Conservation (phyloP, 2,888 invertebrate species). For the Incurvaria masculella region DNA sequence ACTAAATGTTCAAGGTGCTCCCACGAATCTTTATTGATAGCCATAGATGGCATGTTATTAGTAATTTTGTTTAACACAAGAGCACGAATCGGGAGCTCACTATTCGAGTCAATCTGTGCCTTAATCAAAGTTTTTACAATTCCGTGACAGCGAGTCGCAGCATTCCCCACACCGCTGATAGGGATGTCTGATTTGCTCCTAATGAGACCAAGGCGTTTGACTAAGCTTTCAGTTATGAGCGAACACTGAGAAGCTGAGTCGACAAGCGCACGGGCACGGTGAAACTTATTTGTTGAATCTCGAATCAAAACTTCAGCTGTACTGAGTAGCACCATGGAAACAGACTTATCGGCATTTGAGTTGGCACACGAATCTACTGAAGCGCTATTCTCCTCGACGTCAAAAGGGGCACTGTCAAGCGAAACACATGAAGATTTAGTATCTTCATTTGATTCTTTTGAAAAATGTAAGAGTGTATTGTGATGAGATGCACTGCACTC, state of each 20-base stretch:
- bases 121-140: neutral
- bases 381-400: neutral
- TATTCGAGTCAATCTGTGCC: neutral
- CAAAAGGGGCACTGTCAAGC: neutral
- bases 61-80: too few species aligned
- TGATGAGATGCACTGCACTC: neutral
- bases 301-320: neutral
- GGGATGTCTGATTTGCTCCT: neutral
- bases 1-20: neutral
- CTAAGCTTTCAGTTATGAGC: neutral
- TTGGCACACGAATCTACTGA: neutral
- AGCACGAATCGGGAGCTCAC: neutral
- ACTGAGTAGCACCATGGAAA: neutral
- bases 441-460: neutral
- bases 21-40: neutral
- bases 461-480: neutral
- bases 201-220: neutral
- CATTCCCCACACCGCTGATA: neutral
- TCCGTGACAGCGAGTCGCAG: neutral
- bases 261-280: neutral
- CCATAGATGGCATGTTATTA: too few species aligned
- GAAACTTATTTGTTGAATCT: neutral
- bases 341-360: neutral
- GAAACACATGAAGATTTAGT: too few species aligned
- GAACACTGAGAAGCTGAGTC: neutral